Percentiles rank a stretch among this genome's conserved stretches.
Conservation (phyloP, 1,140 invertebrate genomes). For the Brachionus sp. region DNA sequence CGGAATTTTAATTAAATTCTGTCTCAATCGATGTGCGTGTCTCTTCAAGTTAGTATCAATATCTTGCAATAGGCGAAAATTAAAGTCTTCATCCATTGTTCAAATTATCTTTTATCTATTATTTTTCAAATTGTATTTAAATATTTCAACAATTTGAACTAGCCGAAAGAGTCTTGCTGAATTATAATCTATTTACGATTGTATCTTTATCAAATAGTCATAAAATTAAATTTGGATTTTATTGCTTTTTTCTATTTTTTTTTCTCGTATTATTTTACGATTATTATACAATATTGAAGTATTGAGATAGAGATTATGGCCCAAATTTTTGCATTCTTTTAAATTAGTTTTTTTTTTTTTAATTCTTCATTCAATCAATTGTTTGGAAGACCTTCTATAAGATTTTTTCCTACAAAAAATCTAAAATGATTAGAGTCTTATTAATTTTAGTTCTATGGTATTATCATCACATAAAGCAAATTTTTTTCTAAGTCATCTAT, state of each 20-base stretch:
- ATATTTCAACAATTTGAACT: not conserved
- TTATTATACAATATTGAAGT: slow-evolving; percentile 6
- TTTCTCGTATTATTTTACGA: slow-evolving; percentile 3
- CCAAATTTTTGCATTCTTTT: not conserved
- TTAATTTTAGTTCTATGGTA: no score
- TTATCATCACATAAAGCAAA: no score
- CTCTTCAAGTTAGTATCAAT: not conserved
- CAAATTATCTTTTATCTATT: not conserved
- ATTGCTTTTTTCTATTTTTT: not conserved
- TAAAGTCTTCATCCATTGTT: not conserved
- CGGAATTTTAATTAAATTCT: slow-evolving; percentile 5
- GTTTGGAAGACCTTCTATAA: not conserved
- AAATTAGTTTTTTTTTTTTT: not conserved
- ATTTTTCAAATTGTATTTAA: not conserved
- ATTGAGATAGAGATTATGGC: not conserved
- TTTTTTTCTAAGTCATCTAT: no score
- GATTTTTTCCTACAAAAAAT: not conserved
- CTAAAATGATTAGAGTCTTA: no score
- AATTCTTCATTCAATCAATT: not conserved
- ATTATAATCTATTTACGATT: slow-evolving; percentile 6
- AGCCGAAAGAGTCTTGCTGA: not conserved
- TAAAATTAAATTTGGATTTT: not conserved
- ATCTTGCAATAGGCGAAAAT: not conserved
- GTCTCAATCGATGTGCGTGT: not conserved
- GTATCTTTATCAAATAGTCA: slow-evolving; percentile 9